Evolutionary conservation across 2,113 vertebrate genomes (phyloP), one percentile per base, ranked within the genome.

Genomic region (Hemichromis elongatus): DNA sequence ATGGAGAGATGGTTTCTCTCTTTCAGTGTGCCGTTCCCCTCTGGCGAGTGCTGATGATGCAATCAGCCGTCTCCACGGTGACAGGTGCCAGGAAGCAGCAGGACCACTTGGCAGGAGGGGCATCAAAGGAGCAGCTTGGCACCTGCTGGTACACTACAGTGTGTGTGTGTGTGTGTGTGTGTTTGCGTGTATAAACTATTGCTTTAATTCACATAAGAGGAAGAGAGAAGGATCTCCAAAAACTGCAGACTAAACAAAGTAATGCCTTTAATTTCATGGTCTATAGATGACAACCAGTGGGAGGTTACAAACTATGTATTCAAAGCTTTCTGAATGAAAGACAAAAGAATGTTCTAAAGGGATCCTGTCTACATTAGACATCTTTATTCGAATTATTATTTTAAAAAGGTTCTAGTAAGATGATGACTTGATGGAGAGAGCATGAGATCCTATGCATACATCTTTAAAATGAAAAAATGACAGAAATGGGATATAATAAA

Each of bases 41-140:
- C 92, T 88, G 90, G 92, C 84, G 85, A 92, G 88, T 82, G 79
- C 83, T 90, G 95, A 93, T 94, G 95, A 96, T 95, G 94, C 92
- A 94, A 95, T 93, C 95, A 93, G 87, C 84, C 83, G 81, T 96
- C 92, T 94, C 95, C 94, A 93, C 90, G 86, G 95, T 91, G 95
- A 95, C 94, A 93, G 95, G 93, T 94, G 92, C 91, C 92, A 90
- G 91, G 93, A 93, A 94, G 90, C 93, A 93, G 93, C 94, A 81
- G 93, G 93, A 88, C 91, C 81, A 73, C 88, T 93, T 92, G 91
- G 92, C 79, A 90, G 89, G 84, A 88, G 91, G 87, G 86, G 91
- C 90, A 92, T 94, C 90, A 93, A 92, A 94, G 83, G 87, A 90
- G 85, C 89, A 91, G 82, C 87, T 28, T 63, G 19, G 80, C 89